Base-by-base conservation (phyloP, 2,113 vertebrate genomes). In the Gnathonemus longibarbis region DNA sequence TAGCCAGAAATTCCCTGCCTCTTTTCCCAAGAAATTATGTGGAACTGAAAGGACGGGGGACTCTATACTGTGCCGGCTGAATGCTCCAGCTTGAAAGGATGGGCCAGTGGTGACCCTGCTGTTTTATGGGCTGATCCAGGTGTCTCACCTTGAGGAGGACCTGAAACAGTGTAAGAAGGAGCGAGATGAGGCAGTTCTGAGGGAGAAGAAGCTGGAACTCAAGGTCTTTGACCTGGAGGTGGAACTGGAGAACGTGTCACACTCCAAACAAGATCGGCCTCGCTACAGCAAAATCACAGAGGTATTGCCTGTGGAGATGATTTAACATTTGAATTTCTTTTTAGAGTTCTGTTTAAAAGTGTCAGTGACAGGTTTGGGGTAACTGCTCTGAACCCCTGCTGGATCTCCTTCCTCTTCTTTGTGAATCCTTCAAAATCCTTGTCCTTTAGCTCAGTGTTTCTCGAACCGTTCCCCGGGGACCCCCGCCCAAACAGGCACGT, bases 261-360 rank as follows among this genome's bases (percentile, higher is more conserved):
- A 96, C 91, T 84, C 95, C 87, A 98, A 96, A 89, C 97, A 97
- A 0, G 98, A 99, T 90, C 97, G 97, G 87, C 52, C 94, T 58
- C 94, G 97, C 89, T 97, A 98, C 0, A 24, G 97, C 88, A 99
- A 98, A 93, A 93, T 97, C 58, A 94, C 98, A 95, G 98, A 99
- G 98, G 98, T 99, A 95, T 17, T 31, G 27, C 62, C 49, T 62
- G 52, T 35, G 77, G 39, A 58, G 50, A 48, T 84, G 10, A 39
- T 35, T 66, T 10, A 88, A 24, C 42, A 42, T 31, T 49, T 77
- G n/a, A 31, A 50, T 42, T 62, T 52, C 9, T 42, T 62, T 53
- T 52, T 27, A 49, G 24, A 21, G 10, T 31, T 49, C 19, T 45
- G 13, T 84, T 21, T 48, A 19, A 21, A 48, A 77, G 11, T 39